A percentile compares a stretch with the other conserved stretches of the same genome.
Evolutionary conservation across 2,113 vertebrate species (phyloP).

Genomic region (Cricetomys ansorgei): DNA sequence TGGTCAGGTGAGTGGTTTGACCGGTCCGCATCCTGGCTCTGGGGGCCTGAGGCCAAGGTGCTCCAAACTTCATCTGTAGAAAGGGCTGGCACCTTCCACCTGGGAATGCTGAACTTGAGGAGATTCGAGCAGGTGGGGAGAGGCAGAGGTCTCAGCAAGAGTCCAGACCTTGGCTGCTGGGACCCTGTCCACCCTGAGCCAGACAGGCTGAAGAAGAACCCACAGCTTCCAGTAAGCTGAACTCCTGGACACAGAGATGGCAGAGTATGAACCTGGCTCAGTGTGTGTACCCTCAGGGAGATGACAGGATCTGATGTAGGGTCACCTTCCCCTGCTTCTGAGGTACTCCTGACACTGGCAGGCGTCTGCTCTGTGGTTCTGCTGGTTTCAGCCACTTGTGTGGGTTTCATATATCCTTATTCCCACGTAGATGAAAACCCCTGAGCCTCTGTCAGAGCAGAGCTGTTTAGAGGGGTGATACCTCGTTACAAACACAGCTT

Average conservation of each 20-base stretch:
- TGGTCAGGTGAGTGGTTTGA: background rate
- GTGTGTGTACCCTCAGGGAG: background rate
- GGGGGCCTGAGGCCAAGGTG: too few species aligned
- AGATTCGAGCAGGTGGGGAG: background rate
- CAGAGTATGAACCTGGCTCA: fast-evolving
- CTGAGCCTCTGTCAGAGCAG: background rate
- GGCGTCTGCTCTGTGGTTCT: too few species aligned
- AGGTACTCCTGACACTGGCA: fast-evolving
- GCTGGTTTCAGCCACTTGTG: fast-evolving
- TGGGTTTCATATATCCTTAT: fast-evolving
- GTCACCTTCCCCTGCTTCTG: background rate
- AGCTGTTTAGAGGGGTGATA: fast-evolving
- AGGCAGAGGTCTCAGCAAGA: background rate
- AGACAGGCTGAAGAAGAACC: background rate
- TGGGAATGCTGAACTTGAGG: background rate
- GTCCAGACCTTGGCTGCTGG: fast-evolving
- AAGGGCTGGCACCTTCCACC: too few species aligned
- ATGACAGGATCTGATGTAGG: fast-evolving
- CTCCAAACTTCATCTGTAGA: background rate
- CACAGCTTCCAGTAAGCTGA: too few species aligned
- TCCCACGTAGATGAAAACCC: fast-evolving
- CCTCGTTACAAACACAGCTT: background rate
- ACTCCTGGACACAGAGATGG: background rate
- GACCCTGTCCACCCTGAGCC: fast-evolving
- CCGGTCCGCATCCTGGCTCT: background rate